Evolutionary conservation across 1,140 invertebrate species (phyloP).

Genomic region (Archivesica marissinica): DNA sequence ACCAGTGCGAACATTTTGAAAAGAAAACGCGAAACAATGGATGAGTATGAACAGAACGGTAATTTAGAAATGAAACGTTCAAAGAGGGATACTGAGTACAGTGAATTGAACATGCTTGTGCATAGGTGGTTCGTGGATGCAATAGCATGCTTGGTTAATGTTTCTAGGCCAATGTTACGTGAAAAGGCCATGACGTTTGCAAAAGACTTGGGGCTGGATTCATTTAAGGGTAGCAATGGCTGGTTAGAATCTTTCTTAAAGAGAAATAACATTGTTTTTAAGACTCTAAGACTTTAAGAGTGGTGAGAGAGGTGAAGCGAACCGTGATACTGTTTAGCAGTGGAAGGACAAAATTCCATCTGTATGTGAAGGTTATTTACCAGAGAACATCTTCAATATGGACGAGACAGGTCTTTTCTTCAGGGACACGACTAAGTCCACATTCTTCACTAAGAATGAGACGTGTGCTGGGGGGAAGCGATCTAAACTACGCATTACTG

Average conservation of each 20-base stretch:
- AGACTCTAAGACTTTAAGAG: too few relatives aligned
- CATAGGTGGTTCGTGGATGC: conserved; percentile 9
- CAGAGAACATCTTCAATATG: not conserved
- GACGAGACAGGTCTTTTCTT: too few relatives aligned
- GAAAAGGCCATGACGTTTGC: conserved; percentile 4
- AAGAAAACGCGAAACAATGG: conserved; percentile 1
- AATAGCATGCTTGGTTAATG: not conserved
- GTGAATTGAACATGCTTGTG: not conserved
- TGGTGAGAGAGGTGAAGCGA: not conserved
- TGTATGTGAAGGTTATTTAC: not conserved
- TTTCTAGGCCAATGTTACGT: not conserved
- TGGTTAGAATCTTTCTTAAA: not conserved
- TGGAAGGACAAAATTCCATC: conserved; percentile 1
- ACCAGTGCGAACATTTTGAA: not conserved
- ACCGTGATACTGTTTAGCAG: not conserved
- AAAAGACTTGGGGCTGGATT: not conserved
- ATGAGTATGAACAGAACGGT: not conserved
- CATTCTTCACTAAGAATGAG: too few relatives aligned
- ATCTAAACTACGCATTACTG: too few relatives aligned
- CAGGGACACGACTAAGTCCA: too few relatives aligned
- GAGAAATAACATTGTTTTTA: not conserved
- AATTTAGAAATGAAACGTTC: not conserved
- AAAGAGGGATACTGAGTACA: not conserved
- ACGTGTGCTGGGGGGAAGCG: too few relatives aligned
- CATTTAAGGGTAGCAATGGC: conserved; percentile 10